A percentile compares a stretch with the other conserved stretches of the same genome.
phyloP scores from a whole-genome alignment of 1,140 invertebrate species.

The Drosophila fuyamai region DNA sequence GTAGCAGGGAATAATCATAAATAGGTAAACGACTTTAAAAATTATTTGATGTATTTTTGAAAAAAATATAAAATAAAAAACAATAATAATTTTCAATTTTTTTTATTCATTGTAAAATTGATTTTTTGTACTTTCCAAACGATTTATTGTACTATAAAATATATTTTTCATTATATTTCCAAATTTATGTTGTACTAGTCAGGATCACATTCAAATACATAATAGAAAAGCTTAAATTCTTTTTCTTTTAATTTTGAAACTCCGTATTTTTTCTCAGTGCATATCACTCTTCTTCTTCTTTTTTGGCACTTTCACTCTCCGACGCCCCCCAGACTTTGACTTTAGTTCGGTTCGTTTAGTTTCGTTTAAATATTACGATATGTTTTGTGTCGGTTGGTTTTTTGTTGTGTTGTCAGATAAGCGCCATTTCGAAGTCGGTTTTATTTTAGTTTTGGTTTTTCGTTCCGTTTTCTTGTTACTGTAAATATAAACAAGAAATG shows the following conservation, averaged over 20 bases:
- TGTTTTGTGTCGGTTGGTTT: slow-evolving; percentile 33
- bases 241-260: background rate
- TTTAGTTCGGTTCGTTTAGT: slow-evolving; percentile 50
- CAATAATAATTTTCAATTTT: too few species aligned
- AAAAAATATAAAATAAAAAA: too few species aligned
- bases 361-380: slow-evolving; percentile 74
- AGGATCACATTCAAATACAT: too few species aligned
- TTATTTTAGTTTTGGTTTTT: slow-evolving; percentile 9
- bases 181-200: too few species aligned
- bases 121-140: too few species aligned
- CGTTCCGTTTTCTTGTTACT: slow-evolving; percentile 40
- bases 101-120: too few species aligned
- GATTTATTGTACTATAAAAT: too few species aligned
- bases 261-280: slow-evolving; percentile 2
- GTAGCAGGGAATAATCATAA: too few species aligned
- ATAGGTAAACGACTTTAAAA: too few species aligned
- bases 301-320: slow-evolving; percentile 78
- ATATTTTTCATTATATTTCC: too few species aligned
- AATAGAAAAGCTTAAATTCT: too few species aligned
- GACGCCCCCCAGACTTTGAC: slow-evolving; percentile 44
- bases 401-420: slow-evolving; percentile 46
- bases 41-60: too few species aligned
- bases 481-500: slow-evolving; percentile 67
- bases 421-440: slow-evolving; percentile 54
- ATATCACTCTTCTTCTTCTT: slow-evolving; percentile 31